Conservation (phyloP, 1,140 invertebrate genomes). For the Apocrypta bakeri region DNA sequence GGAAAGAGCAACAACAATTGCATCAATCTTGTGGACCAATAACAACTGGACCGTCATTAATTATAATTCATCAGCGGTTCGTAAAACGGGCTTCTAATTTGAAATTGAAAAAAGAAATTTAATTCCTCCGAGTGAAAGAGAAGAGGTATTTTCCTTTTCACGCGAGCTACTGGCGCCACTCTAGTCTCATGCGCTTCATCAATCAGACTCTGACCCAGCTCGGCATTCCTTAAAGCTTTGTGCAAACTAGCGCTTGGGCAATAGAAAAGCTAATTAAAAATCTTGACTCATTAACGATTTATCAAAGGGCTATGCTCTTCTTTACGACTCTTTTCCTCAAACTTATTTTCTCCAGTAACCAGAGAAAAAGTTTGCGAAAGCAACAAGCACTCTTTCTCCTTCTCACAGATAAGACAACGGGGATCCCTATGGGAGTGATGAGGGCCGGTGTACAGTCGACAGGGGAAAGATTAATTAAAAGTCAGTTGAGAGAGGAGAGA, state of each 20-base stretch:
- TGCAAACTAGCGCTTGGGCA: constrained; percentile 14
- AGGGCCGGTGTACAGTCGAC: neutral
- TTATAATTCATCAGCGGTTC: constrained; percentile 42
- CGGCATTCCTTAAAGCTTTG: constrained; percentile 25
- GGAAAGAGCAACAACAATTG: neutral
- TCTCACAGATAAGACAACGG: constrained; percentile 31
- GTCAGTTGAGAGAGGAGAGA: neutral
- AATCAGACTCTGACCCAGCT: constrained; percentile 27
- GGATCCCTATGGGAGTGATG: constrained; percentile 1
- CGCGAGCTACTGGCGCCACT: neutral
- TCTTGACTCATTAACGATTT: constrained; percentile 50
- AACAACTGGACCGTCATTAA: constrained; percentile 29
- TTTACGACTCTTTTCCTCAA: neutral
- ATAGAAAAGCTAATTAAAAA: constrained; percentile 47
- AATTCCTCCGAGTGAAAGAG: neutral
- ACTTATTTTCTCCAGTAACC: neutral
- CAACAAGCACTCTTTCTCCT: neutral
- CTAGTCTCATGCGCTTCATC: constrained; percentile 12
- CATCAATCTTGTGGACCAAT: constrained; percentile 27
- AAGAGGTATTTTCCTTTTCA: constrained; percentile 2
- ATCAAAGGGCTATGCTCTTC: constrained; percentile 24
- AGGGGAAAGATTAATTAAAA: constrained; percentile 41
- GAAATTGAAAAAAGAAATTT: constrained; percentile 46
- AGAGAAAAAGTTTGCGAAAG: constrained; percentile 25
- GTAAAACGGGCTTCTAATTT: constrained; percentile 24